Evolutionary conservation across 2,113 vertebrate genomes (phyloP).

Genomic region (Lepidothrix coronata): DNA sequence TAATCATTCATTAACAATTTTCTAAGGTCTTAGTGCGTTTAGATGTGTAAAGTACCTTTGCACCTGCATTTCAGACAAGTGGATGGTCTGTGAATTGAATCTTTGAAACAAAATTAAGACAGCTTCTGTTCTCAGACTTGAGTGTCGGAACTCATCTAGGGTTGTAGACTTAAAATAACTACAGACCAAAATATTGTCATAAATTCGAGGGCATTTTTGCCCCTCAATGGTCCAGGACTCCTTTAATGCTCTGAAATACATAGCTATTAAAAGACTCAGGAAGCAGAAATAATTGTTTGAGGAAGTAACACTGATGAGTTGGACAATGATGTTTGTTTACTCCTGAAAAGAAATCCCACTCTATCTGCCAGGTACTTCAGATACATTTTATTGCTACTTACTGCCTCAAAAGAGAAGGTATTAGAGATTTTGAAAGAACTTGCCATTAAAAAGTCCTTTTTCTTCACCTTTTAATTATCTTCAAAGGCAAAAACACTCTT

Average conservation of each 20-base stretch:
- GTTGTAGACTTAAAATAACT: background rate
- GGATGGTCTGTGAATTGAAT: background rate
- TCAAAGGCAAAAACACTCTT: background rate
- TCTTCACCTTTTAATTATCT: background rate
- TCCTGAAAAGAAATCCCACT: background rate
- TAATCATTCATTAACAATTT: background rate
- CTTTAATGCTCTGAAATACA: background rate
- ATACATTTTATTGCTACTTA: background rate
- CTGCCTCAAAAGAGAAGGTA: background rate
- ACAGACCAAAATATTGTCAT: background rate
- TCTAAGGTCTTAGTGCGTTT: background rate
- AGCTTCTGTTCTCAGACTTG: background rate
- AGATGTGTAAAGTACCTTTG: background rate
- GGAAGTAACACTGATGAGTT: background rate
- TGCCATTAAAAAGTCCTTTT: background rate
- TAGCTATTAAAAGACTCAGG: background rate
- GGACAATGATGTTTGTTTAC: background rate
- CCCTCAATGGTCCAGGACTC: background rate
- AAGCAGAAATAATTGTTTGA: background rate
- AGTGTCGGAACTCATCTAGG: background rate
- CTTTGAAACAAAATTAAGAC: background rate
- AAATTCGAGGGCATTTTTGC: background rate
- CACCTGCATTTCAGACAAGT: background rate
- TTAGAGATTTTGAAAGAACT: background rate
- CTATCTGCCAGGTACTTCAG: background rate